Conservation (phyloP, 2,113 vertebrate genomes). For the Clarias gariepinus region DNA sequence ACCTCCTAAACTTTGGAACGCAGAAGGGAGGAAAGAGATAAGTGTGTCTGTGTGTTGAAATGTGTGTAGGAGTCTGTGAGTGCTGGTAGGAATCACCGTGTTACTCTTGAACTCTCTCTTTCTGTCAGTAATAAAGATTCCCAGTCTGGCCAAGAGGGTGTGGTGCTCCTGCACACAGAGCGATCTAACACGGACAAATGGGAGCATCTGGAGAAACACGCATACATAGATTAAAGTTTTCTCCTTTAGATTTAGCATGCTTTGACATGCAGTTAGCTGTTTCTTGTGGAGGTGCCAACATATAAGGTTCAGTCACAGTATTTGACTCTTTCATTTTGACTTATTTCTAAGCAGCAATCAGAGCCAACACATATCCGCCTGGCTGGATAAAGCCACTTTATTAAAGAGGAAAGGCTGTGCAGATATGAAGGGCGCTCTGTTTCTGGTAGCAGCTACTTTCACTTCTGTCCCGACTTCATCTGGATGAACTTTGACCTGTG, state of each 20-base stretch:
- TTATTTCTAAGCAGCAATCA: neutral
- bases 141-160: conserved; percentile 27
- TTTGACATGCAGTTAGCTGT: neutral
- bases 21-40: conserved; percentile 25
- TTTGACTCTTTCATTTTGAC: neutral
- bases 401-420: neutral
- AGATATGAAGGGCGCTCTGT: neutral
- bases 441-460: neutral
- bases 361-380: neutral
- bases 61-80: conserved; percentile 30
- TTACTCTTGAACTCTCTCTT: neutral
- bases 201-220: neutral
- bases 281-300: neutral
- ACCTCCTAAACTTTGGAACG: conserved; percentile 34
- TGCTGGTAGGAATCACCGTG: neutral
- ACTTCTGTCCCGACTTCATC: neutral
- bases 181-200: conserved; percentile 9
- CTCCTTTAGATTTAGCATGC: neutral
- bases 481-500: neutral
- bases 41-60: conserved; percentile 20
- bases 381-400: neutral
- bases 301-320: neutral
- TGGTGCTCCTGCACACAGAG: conserved; percentile 14
- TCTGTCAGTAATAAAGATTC: conserved; percentile 28
- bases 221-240: neutral